These are phyloP conservation scores for Phortica magna DNA, from an alignment of 2,888 invertebrate genomes.

Conservation along the genomic window DNA sequence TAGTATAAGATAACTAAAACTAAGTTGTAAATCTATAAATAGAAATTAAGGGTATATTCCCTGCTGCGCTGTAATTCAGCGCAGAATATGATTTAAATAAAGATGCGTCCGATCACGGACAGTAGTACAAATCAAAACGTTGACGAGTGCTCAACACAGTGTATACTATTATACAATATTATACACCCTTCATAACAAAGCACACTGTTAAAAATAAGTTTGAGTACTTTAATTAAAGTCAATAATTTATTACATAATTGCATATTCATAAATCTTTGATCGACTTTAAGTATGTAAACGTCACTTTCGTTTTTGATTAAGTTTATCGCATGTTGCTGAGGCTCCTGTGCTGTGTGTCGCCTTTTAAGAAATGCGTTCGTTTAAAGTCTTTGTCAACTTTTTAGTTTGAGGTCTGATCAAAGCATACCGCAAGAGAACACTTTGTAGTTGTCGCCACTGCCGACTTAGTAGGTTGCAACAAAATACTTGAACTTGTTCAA, in stretches of 20 bases:
- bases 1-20: no score
- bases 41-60: no score
- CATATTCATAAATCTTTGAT: conserved; percentile 34
- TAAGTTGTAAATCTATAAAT: no score
- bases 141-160: no score
- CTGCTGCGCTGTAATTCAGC: no score
- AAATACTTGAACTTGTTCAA: conserved; percentile 46
- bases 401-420: conserved; percentile 37
- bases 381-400: conserved; percentile 35
- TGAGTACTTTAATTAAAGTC: conserved; percentile 23
- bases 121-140: no score
- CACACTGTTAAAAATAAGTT: background rate
- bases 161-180: no score
- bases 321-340: conserved; percentile 39
- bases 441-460: background rate
- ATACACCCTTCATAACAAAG: background rate
- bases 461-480: background rate
- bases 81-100: no score
- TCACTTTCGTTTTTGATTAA: conserved; percentile 63
- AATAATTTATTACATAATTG: conserved; percentile 32
- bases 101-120: no score
- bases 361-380: conserved; percentile 36
- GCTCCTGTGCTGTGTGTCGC: conserved; percentile 21
- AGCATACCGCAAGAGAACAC: conserved; percentile 28
- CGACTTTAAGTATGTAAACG: conserved; percentile 67